Evolutionary conservation across 2,888 invertebrate genomes (phyloP).

Genomic region (Callimorpha dominula): DNA sequence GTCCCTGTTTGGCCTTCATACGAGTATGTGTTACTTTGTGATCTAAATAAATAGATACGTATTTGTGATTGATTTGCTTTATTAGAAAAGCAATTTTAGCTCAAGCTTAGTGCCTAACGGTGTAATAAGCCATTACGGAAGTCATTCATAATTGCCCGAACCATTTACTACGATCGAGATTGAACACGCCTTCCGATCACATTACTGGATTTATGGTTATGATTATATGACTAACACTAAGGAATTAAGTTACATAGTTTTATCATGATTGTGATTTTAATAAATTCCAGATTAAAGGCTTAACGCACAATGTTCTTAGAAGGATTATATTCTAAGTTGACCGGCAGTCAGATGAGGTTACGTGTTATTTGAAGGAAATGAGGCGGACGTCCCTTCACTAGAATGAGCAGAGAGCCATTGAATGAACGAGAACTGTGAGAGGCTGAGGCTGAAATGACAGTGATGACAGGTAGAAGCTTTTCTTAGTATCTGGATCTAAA

Average conservation of each 20-base stretch:
- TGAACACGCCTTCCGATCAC: conserved; percentile 6
- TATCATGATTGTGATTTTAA: conserved; percentile 3
- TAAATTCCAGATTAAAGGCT: conserved; percentile 2
- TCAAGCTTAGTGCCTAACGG: neutral
- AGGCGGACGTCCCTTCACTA: too few relatives aligned
- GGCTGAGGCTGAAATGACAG: too few relatives aligned
- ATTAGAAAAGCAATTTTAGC: neutral
- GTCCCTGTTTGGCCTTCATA: neutral
- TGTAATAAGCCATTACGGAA: neutral
- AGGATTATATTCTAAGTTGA: too few relatives aligned
- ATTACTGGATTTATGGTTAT: conserved; percentile 7
- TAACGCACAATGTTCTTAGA: neutral
- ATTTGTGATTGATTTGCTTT: neutral
- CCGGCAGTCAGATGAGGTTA: too few relatives aligned
- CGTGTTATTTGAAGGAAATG: too few relatives aligned
- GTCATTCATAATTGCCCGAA: neutral
- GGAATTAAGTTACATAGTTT: neutral
- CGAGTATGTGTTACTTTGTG: neutral
- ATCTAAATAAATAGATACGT: neutral
- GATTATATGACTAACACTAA: neutral
- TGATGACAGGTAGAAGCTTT: too few relatives aligned
- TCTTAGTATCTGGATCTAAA: neutral
- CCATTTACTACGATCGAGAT: neutral
- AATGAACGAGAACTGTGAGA: too few relatives aligned
- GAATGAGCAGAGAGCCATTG: too few relatives aligned